Base-by-base conservation (phyloP, 2,888 invertebrate genomes). In the Graphium colonna region DNA sequence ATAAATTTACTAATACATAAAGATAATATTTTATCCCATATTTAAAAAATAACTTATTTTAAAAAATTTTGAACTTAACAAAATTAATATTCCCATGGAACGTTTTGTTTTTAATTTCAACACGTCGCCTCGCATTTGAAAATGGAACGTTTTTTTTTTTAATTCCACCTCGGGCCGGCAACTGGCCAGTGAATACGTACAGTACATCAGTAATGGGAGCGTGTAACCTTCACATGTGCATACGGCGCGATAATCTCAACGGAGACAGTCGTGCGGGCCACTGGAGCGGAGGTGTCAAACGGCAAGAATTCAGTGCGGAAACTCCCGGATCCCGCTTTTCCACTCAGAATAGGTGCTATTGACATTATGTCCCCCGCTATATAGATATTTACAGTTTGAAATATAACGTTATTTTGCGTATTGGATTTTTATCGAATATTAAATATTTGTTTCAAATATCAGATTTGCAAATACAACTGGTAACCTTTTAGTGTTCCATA, bases 261-360 rank as follows among this genome's bases (percentile, higher is more conserved):
- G 73, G 68, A 76, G 78, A 72, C 44, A 31, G 52, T 60, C 67
- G 68, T 61, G 62, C 56, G 53, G 62, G 58, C 58, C 71, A 69
- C 57, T 69, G 71, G 60, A 79, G 79, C 79, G 73, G 54, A 74
- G 77, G 77, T 80, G 80, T 82, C 79, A 79, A 74, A 77, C 76
- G 80, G 73, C 76, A 79, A 78, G 49, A 82, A 78, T 77, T 80
- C 77, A 77, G 75, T 71, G 69, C 67, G 67, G 67, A 62, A 68
- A 65, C 68, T 68, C 71, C 72, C 68, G 70, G 73, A 74, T 74
- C 69, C 66, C 68, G 71, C 70, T 73, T 71, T 71, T 64, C 67
- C 62, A 68, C 65, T 65, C 61, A 62, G 52, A 56, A 60, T 70
- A 64, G 65, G 64, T 69, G 67, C 64, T 59, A 61, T 56, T 72